phyloP scores from a whole-genome alignment of 2,797 vertebrate genomes.

The Ambastaia sidthimunki region DNA sequence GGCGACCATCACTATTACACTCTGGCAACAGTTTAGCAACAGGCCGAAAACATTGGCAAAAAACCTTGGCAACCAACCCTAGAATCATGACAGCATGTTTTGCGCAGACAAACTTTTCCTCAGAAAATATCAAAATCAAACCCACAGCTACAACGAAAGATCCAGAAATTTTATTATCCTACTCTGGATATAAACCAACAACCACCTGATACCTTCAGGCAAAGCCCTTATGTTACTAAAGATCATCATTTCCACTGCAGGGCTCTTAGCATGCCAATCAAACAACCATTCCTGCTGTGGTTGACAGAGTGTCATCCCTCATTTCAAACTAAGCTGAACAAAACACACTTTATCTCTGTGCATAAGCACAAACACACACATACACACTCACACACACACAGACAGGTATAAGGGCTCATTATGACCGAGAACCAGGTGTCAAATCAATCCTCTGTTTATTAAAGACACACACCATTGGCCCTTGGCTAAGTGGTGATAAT shows the following conservation, averaged over 20 bases:
- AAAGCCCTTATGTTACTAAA: constrained; percentile 11
- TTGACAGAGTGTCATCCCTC: constrained; percentile 40
- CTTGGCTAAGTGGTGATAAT: neutral
- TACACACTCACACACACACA: constrained; percentile 30
- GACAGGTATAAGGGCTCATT: constrained; percentile 20
- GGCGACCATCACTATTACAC: no score
- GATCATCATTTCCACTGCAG: constrained; percentile 35
- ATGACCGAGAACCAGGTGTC: constrained; percentile 27
- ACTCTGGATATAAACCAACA: constrained; percentile 14
- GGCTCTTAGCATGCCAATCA: constrained; percentile 41
- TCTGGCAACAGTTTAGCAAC: no score
- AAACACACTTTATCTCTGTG: constrained; percentile 54
- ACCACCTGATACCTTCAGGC: constrained; percentile 19
- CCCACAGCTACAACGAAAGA: neutral
- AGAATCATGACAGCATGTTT: no score
- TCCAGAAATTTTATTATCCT: constrained; percentile 3
- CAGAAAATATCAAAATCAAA: neutral
- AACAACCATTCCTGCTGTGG: constrained; percentile 34
- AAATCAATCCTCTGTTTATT: constrained; percentile 7
- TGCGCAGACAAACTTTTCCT: neutral
- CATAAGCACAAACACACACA: constrained; percentile 33
- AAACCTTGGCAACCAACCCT: no score
- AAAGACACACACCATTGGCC: constrained; percentile 16
- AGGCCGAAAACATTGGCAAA: no score
- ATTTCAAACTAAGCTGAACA: constrained; percentile 54